Percentiles rank a stretch among this genome's conserved stretches.
These are phyloP conservation scores for Ochropleura leucogaster DNA, from an alignment of 2,888 invertebrate species.

Conservation along the genomic window DNA sequence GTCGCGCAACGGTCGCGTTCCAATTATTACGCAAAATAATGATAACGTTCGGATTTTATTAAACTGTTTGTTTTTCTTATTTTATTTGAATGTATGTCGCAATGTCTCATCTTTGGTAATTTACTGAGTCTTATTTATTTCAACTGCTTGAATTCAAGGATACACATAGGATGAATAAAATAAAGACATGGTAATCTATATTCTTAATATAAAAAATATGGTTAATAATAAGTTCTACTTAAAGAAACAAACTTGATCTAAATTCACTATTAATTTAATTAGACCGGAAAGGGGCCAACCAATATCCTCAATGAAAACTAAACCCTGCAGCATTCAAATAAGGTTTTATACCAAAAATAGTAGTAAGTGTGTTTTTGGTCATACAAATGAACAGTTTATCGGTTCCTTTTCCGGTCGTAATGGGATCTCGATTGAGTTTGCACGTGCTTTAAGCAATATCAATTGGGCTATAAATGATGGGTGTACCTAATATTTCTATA, in stretches of 20 bases:
- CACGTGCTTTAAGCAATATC: slow-evolving; percentile 62
- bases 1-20: slow-evolving; percentile 73
- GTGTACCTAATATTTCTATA: slow-evolving; percentile 46
- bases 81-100: slow-evolving; percentile 43
- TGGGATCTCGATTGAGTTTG: slow-evolving; percentile 63
- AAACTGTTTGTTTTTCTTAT: slow-evolving; percentile 54
- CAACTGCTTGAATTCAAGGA: background rate
- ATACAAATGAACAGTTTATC: slow-evolving; percentile 55
- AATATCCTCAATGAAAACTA: slow-evolving; percentile 33
- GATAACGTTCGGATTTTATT: slow-evolving; percentile 59
- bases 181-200: slow-evolving; percentile 25
- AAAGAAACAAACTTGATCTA: slow-evolving; percentile 14
- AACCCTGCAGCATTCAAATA: slow-evolving; percentile 14
- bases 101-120: slow-evolving; percentile 80
- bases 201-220: background rate
- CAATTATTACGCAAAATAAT: slow-evolving; percentile 69
- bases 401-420: slow-evolving; percentile 66
- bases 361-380: slow-evolving; percentile 42
- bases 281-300: slow-evolving; percentile 42
- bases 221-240: no score
- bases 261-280: slow-evolving; percentile 44
- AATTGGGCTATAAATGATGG: slow-evolving; percentile 50
- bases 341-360: slow-evolving; percentile 38
- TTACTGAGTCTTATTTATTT: slow-evolving; percentile 18
- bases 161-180: slow-evolving; percentile 1